Evolutionary conservation across 1,140 invertebrate genomes (phyloP).

Genomic region (Anadara kagoshimensis): DNA sequence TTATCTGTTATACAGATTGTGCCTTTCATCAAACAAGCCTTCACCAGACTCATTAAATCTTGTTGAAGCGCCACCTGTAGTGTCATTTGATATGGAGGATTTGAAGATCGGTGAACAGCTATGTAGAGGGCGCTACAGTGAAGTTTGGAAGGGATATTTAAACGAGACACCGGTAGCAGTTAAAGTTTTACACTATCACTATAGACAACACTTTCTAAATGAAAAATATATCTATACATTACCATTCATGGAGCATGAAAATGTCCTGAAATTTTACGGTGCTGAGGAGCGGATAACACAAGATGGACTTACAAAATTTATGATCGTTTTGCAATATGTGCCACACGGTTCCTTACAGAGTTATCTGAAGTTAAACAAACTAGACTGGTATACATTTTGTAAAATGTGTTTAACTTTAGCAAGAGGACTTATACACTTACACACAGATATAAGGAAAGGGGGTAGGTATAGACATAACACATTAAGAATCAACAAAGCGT

Average conservation of each 20-base stretch:
- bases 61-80: constrained; percentile 53
- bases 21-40: constrained; percentile 53
- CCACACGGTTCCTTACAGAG: constrained; percentile 91
- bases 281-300: constrained; percentile 72
- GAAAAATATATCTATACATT: constrained; percentile 94
- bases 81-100: constrained; percentile 62
- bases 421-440: constrained; percentile 88
- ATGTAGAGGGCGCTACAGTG: constrained; percentile 90
- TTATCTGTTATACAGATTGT: constrained; percentile 60
- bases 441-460: constrained; percentile 66
- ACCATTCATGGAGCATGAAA: constrained; percentile 91
- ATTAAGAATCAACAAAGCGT: no score
- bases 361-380: constrained; percentile 84
- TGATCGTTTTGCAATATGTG: constrained; percentile 93
- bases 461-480: constrained; percentile 55
- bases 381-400: constrained; percentile 83
- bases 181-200: constrained; percentile 90
- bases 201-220: constrained; percentile 88
- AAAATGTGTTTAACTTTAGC: constrained; percentile 93
- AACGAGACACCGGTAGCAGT: constrained; percentile 86
- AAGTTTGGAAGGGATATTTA: constrained; percentile 87
- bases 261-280: constrained; percentile 82
- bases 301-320: constrained; percentile 82
- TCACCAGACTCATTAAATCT: constrained; percentile 55
- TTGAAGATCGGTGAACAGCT: constrained; percentile 74